These are phyloP conservation scores for Trichogramma evanescens DNA, from an alignment of 2,888 invertebrate species.

Conservation along the genomic window DNA sequence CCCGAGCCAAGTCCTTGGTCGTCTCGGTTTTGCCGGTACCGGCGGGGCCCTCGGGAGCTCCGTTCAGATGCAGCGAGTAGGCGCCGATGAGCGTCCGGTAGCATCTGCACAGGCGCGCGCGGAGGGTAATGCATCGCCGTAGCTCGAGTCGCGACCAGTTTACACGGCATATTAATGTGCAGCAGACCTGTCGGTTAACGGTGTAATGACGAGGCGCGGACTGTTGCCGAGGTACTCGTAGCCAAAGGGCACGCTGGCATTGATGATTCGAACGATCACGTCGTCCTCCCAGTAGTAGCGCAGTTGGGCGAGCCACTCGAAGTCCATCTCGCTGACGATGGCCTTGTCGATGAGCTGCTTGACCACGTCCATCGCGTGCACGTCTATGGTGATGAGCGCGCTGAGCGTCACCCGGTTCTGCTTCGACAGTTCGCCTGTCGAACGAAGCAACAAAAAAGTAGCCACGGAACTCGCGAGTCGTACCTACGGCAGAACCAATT, in stretches of 20 bases:
- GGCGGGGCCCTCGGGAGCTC: slow-evolving; percentile 79
- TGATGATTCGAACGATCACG: slow-evolving; percentile 66
- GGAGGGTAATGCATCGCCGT: not conserved
- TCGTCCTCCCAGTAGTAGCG: slow-evolving; percentile 72
- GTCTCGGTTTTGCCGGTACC: slow-evolving; percentile 89
- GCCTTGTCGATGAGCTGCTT: slow-evolving; percentile 58
- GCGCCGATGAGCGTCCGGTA: slow-evolving; percentile 79
- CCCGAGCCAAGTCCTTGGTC: slow-evolving; percentile 87
- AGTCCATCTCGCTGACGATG: slow-evolving; percentile 67
- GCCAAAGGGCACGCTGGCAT: slow-evolving; percentile 71
- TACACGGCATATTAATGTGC: not conserved
- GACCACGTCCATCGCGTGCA: slow-evolving; percentile 78
- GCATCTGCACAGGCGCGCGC: slow-evolving; percentile 46
- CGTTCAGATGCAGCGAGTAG: slow-evolving; percentile 74
- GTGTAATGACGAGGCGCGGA: slow-evolving; percentile 68
- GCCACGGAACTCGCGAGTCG: not conserved
- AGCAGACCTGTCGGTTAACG: slow-evolving; percentile 59
- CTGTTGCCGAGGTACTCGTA: slow-evolving; percentile 83
- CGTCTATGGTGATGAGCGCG: slow-evolving; percentile 77
- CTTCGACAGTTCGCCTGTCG: slow-evolving; percentile 60
- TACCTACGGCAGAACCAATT: too few relatives aligned
- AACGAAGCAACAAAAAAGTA: not conserved
- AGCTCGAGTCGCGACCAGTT: not conserved
- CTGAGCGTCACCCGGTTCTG: slow-evolving; percentile 70
- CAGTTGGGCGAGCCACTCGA: slow-evolving; percentile 78